Evolutionary conservation across 2,113 vertebrate species (phyloP).

Genomic region (Hyperopisus bebe): DNA sequence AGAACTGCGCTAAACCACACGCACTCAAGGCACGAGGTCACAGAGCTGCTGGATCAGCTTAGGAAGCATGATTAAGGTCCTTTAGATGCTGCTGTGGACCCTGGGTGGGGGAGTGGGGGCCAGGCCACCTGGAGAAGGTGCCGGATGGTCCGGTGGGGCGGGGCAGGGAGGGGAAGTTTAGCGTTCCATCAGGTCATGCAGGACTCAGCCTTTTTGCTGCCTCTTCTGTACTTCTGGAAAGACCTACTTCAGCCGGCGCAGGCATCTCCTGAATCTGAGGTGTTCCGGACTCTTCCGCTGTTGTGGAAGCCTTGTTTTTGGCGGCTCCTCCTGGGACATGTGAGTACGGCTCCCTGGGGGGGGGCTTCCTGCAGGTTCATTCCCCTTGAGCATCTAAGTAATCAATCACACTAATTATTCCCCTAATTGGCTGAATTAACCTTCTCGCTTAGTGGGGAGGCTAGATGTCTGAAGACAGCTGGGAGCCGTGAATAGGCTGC

Average conservation of each 20-base stretch:
- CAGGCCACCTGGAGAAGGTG: neutral
- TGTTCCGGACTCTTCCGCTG: neutral
- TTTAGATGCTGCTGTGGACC: neutral
- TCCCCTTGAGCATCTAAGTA: neutral
- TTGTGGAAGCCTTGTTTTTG: neutral
- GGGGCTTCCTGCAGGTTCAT: neutral
- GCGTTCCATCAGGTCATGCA: neutral
- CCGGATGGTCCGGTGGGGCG: neutral
- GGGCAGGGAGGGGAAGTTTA: neutral
- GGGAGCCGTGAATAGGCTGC: neutral
- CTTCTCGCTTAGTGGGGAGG: neutral
- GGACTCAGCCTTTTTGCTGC: neutral
- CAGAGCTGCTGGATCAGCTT: neutral
- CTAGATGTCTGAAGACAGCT: neutral
- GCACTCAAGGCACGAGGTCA: neutral
- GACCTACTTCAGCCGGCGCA: neutral
- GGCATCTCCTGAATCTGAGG: neutral
- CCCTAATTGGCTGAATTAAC: neutral
- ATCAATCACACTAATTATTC: conserved; percentile 33
- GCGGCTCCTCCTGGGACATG: neutral
- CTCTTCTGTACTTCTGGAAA: neutral
- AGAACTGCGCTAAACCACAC: neutral
- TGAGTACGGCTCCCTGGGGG: neutral
- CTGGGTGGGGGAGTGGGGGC: neutral
- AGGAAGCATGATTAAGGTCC: neutral